These are phyloP conservation scores for Drosophila busckii DNA, from an alignment of 1,140 invertebrate genomes.

Conservation along the genomic window DNA sequence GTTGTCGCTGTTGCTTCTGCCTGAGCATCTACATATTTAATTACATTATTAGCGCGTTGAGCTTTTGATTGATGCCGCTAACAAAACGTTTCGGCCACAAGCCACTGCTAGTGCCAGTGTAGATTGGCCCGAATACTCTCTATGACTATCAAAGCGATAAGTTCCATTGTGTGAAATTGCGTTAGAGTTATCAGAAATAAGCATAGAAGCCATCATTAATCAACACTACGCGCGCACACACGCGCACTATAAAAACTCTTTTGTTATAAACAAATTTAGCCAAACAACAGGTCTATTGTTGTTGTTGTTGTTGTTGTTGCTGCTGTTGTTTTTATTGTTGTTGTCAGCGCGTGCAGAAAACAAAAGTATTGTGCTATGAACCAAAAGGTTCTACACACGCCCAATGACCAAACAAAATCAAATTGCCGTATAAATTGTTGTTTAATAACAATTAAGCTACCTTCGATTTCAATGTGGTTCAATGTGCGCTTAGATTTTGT, in stretches of 20 bases:
- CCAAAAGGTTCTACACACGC: too few species aligned
- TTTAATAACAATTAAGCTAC: too few species aligned
- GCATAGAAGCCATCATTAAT: slow-evolving; percentile 70
- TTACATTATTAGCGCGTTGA: slow-evolving; percentile 68
- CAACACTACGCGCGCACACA: slow-evolving; percentile 64
- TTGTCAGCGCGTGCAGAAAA: slow-evolving; percentile 59
- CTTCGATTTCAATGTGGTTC: too few species aligned
- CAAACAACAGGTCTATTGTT: slow-evolving; percentile 1
- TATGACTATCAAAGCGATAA: slow-evolving; percentile 1
- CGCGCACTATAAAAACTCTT: slow-evolving; percentile 64
- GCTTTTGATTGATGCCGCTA: slow-evolving; percentile 72
- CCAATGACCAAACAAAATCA: too few species aligned
- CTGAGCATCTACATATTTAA: slow-evolving; percentile 63
- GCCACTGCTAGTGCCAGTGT: slow-evolving; percentile 11
- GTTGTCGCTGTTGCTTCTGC: slow-evolving; percentile 15
- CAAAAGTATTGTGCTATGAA: too few species aligned
- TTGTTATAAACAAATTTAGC: slow-evolving; percentile 23
- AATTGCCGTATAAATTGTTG: too few species aligned
- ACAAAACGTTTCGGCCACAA: slow-evolving; percentile 55
- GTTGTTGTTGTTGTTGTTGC: slow-evolving; percentile 27
- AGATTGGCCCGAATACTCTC: slow-evolving; percentile 18
- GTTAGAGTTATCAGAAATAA: slow-evolving; percentile 12
- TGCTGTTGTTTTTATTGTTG: slow-evolving; percentile 3
- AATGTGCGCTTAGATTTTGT: too few species aligned
- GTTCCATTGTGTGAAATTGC: slow-evolving; percentile 17